Conservation (phyloP, 2,113 vertebrate species). For the Lasiurus borealis region DNA sequence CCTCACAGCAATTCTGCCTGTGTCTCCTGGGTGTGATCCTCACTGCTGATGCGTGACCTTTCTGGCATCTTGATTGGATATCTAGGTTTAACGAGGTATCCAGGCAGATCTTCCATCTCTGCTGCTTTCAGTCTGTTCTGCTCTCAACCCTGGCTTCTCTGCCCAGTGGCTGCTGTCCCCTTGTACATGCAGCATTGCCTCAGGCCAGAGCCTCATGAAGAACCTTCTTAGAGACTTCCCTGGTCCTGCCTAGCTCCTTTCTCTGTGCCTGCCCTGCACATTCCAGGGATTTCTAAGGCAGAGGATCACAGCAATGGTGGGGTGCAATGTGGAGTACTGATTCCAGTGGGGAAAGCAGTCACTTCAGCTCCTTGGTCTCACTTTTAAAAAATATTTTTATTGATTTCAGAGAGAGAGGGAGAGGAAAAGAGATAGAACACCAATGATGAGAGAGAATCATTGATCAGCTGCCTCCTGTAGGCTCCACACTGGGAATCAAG, state of each 20-base stretch:
- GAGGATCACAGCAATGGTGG: neutral
- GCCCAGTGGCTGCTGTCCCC: neutral
- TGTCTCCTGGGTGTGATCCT: neutral
- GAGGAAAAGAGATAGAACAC: no score
- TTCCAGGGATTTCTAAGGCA: neutral
- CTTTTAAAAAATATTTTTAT: no score
- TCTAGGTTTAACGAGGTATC: neutral
- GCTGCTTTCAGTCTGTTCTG: neutral
- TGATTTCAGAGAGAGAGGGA: no score
- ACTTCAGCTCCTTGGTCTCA: neutral
- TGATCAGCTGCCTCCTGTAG: no score
- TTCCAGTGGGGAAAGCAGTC: neutral
- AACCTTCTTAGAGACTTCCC: neutral
- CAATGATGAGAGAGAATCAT: no score
- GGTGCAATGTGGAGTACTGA: neutral
- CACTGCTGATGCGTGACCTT: neutral
- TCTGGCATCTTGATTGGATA: neutral
- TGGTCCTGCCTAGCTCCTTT: neutral
- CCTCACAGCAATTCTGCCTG: neutral
- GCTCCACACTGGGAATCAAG: no score
- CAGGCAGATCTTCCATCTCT: neutral
- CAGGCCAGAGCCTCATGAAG: neutral
- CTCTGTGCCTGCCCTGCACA: neutral
- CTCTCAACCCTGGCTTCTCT: neutral
- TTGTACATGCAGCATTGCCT: neutral